Evolutionary conservation across 2,113 vertebrate genomes (phyloP).

Genomic region (Caranx melampygus): DNA sequence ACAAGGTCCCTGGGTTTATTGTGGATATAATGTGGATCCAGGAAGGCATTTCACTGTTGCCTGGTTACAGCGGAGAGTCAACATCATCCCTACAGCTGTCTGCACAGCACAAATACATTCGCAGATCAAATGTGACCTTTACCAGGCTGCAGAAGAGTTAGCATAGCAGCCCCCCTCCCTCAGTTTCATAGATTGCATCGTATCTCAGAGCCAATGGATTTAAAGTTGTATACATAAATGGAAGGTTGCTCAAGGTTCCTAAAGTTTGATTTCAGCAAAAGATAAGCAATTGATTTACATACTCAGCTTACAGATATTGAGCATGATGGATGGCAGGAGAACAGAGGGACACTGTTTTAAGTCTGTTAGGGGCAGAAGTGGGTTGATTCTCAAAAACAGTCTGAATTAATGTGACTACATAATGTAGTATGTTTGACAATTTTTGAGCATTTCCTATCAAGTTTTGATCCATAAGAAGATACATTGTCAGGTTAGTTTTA

Average conservation of each 20-base stretch:
- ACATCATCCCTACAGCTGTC: slow-evolving; percentile 49
- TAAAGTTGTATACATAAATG: slow-evolving; percentile 14
- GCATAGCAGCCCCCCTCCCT: slow-evolving; percentile 21
- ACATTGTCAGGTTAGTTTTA: too few relatives aligned
- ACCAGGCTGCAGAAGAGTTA: slow-evolving; percentile 29
- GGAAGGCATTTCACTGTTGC: slow-evolving; percentile 59
- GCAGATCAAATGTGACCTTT: slow-evolving; percentile 74
- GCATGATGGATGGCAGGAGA: slow-evolving; percentile 2
- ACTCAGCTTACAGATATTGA: slow-evolving; percentile 5
- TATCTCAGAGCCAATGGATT: background rate
- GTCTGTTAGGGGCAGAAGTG: background rate
- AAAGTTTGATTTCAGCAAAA: slow-evolving; percentile 1
- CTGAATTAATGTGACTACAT: background rate
- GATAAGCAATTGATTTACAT: slow-evolving; percentile 4
- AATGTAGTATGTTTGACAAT: background rate
- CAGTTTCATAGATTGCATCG: slow-evolving; percentile 38
- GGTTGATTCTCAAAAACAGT: background rate
- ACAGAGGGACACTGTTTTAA: background rate
- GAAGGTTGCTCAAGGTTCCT: background rate
- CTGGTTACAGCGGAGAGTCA: slow-evolving; percentile 61
- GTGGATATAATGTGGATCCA: slow-evolving; percentile 43
- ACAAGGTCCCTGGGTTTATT: slow-evolving; percentile 24
- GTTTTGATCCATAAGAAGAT: too few relatives aligned
- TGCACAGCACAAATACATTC: slow-evolving; percentile 54
- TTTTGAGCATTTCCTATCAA: too few relatives aligned